Evolutionary conservation across 2,888 invertebrate species (phyloP).

Genomic region (Parnassius orleans): DNA sequence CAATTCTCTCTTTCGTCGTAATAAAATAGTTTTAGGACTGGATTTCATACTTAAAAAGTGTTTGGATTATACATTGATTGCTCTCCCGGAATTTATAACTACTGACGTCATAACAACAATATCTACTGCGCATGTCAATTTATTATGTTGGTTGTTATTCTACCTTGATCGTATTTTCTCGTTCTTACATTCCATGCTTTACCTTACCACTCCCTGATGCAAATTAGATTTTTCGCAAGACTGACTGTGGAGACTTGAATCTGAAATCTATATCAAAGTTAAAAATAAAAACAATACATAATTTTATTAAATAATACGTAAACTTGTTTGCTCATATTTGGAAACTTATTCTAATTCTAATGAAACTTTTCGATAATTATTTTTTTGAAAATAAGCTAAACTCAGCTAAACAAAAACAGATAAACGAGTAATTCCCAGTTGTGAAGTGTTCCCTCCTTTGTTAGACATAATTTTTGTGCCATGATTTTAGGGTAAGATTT

Average conservation of each 20-base stretch:
- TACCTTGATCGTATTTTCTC: slow-evolving; percentile 35
- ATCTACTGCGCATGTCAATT: slow-evolving; percentile 47
- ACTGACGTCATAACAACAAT: slow-evolving; percentile 40
- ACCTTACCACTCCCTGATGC: slow-evolving; percentile 55
- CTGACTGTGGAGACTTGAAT: slow-evolving; percentile 66
- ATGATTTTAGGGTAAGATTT: slow-evolving; percentile 71
- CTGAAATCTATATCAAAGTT: slow-evolving; percentile 12
- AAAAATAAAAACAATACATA: slow-evolving; percentile 38
- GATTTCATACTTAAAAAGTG: slow-evolving; percentile 53
- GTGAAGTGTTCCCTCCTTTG: slow-evolving; percentile 78
- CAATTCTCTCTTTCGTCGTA: slow-evolving; percentile 56
- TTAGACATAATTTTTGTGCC: slow-evolving; percentile 77
- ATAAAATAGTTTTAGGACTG: slow-evolving; percentile 49
- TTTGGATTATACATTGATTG: slow-evolving; percentile 40
- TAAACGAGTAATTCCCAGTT: slow-evolving; percentile 61
- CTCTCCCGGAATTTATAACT: slow-evolving; percentile 54
- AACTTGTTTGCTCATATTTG: slow-evolving; percentile 68
- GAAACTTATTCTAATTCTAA: slow-evolving; percentile 45
- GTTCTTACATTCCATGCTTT: slow-evolving; percentile 62
- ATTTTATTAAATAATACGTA: slow-evolving; percentile 59
- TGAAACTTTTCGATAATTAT: slow-evolving; percentile 7
- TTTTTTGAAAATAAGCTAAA: slow-evolving; percentile 32
- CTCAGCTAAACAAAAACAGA: slow-evolving; percentile 48
- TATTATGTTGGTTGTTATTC: slow-evolving; percentile 48
- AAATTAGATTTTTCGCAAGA: slow-evolving; percentile 73